phyloP scores from a whole-genome alignment of 2,113 vertebrate species.

The Scytalopus superciliaris region DNA sequence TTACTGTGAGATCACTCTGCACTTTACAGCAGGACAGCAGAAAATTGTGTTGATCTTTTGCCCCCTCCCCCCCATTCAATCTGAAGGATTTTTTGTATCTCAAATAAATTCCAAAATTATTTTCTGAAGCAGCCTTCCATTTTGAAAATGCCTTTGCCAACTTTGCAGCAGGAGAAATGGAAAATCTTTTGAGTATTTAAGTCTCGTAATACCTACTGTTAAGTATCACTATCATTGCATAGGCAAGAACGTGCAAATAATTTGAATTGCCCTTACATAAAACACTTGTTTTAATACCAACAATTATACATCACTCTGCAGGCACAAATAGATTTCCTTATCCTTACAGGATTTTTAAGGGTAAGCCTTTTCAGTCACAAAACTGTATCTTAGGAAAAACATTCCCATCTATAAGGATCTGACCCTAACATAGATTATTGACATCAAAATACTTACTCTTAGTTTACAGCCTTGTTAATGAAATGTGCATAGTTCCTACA shows the following conservation, averaged over 20 bases:
- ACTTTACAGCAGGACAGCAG: neutral
- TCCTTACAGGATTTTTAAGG: neutral
- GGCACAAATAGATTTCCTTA: neutral
- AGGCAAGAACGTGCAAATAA: neutral
- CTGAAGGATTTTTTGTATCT: neutral
- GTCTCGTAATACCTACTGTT: neutral
- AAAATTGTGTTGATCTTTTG: neutral
- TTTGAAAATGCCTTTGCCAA: neutral
- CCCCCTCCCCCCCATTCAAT: accelerated
- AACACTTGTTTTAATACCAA: neutral
- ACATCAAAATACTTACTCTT: neutral
- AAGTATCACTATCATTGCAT: neutral
- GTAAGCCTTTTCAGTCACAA: neutral
- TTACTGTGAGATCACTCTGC: neutral
- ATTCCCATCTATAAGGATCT: neutral
- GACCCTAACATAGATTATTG: neutral
- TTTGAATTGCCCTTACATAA: neutral
- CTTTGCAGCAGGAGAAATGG: neutral
- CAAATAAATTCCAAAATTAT: neutral
- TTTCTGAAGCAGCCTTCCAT: neutral
- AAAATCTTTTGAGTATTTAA: neutral
- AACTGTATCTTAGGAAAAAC: neutral
- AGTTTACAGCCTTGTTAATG: neutral
- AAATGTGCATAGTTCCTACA: neutral
- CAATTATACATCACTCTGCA: neutral